Evolutionary conservation across 2,888 invertebrate genomes (phyloP).

Genomic region (Bugulina stolonifera): DNA sequence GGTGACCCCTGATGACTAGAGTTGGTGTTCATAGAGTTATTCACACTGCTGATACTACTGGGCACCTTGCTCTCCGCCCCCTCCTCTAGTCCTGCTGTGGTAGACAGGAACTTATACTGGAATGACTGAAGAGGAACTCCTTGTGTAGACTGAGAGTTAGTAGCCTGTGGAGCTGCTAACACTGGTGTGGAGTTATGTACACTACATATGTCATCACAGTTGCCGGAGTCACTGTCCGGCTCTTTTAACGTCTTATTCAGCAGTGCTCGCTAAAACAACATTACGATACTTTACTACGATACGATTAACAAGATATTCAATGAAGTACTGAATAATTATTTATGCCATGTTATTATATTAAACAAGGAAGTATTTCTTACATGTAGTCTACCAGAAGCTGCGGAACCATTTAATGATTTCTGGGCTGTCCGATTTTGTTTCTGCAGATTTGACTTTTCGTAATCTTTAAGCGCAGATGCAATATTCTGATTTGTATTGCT

Average conservation of each 20-base stretch:
- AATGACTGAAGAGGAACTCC: background rate
- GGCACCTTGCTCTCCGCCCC: background rate
- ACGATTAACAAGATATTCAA: too few species aligned
- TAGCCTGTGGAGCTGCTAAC: background rate
- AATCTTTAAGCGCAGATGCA: background rate
- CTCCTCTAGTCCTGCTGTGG: background rate
- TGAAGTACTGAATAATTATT: too few species aligned
- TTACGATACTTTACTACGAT: too few species aligned
- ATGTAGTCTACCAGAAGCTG: background rate
- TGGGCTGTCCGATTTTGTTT: background rate
- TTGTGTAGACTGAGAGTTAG: background rate
- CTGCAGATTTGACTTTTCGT: background rate
- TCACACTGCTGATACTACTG: slow-evolving; percentile 13
- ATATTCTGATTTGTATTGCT: background rate
- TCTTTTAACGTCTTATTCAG: slow-evolving; percentile 12
- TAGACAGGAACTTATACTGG: slow-evolving; percentile 12
- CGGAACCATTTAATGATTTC: background rate
- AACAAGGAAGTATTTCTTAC: too few species aligned
- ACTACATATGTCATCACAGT: slow-evolving; percentile 12
- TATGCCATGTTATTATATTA: too few species aligned
- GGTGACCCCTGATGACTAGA: slow-evolving; percentile 19
- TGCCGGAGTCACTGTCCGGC: slow-evolving; percentile 20
- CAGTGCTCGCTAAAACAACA: background rate
- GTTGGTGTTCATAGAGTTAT: slow-evolving; percentile 18
- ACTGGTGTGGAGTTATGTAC: slow-evolving; percentile 14